Evolutionary conservation across 2,888 invertebrate genomes (phyloP).

Genomic region (Rhabditophanes sp.): DNA sequence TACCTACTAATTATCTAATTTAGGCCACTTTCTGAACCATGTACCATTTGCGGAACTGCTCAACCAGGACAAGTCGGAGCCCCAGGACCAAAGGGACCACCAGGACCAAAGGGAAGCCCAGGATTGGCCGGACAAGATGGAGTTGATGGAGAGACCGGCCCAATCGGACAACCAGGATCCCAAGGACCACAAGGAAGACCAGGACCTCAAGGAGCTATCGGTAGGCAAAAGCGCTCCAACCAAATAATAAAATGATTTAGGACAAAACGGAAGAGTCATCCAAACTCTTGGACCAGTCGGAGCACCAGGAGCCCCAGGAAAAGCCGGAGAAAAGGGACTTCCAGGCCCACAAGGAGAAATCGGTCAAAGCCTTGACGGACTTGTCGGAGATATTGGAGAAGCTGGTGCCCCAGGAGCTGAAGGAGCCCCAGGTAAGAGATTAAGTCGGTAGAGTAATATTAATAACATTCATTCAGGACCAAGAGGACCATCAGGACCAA

Average conservation of each 20-base stretch:
- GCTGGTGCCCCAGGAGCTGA: conserved; percentile 26
- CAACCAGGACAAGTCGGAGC: conserved; percentile 14
- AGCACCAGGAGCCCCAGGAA: conserved; percentile 34
- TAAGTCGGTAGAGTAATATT: too few relatives aligned
- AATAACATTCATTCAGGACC: too few relatives aligned
- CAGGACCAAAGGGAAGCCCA: conserved; percentile 2
- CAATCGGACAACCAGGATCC: conserved; percentile 36
- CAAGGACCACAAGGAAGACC: too few relatives aligned
- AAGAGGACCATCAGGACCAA: conserved; percentile 37
- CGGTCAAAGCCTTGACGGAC: conserved; percentile 30
- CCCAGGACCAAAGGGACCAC: conserved; percentile 11
- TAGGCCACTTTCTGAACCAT: not conserved
- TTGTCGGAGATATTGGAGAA: conserved; percentile 25
- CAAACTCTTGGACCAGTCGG: conserved; percentile 14
- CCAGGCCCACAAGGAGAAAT: conserved; percentile 30
- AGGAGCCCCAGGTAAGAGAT: too few relatives aligned
- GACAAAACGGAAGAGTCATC: conserved; percentile 9
- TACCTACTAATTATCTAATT: too few relatives aligned
- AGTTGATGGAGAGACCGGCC: conserved; percentile 31
- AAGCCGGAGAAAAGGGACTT: conserved; percentile 31
- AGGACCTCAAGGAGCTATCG: too few relatives aligned
- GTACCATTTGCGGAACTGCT: conserved; percentile 4
- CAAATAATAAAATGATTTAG: conserved; percentile 22
- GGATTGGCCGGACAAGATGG: conserved; percentile 33
- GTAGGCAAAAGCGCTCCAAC: too few relatives aligned